Base-by-base conservation (phyloP, 2,888 invertebrate species). In the Coremacera marginata region DNA sequence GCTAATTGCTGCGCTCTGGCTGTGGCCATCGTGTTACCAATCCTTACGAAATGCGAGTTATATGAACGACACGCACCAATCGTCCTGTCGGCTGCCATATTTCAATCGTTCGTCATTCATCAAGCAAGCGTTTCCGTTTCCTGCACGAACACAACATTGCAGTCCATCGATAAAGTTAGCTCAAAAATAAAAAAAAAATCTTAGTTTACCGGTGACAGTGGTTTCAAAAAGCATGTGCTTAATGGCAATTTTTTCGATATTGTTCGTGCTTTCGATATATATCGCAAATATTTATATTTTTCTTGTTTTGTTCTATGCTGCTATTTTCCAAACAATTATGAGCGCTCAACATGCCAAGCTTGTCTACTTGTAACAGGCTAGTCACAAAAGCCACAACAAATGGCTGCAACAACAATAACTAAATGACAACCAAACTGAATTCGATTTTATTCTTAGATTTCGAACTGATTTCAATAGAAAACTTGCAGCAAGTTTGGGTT, bases 211-310 rank as follows among this genome's bases (percentile, higher is more conserved):
- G 68, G 44, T 25, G 51, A 34, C 62, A 51, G 67, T 16, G 67
- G 14, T 2, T 63, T 14, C 37, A 22, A 60, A 34, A 19, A 57
- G 51, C 55, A 51, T 27, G 14, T 19, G 79, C 82, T 84, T 86
- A 86, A 86, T 86, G 85, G 84, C 83, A 85, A 86, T 86, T 86
- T 86, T 86, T 86, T 86, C 87, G 87, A 86, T 86, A 86, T 83
- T 86, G 86, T 86, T 86, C 86, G 86, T 86, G 86, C 82, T 83
- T 85, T 83, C 84, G 83, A 86, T 78, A 70, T 67, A 65, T 34
- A 70, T 79, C 78, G 77, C 49, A 52, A 65, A 52, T 70, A 63
- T 63, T 71, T 79, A 80, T 73, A n/a, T 55, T 72, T 65, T 31
- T 22, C 27, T 37, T 52, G 51, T 72, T 77, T 27, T 76, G n/a